Conservation (phyloP, 2,888 invertebrate species). For the Cacoxenus indagator region DNA sequence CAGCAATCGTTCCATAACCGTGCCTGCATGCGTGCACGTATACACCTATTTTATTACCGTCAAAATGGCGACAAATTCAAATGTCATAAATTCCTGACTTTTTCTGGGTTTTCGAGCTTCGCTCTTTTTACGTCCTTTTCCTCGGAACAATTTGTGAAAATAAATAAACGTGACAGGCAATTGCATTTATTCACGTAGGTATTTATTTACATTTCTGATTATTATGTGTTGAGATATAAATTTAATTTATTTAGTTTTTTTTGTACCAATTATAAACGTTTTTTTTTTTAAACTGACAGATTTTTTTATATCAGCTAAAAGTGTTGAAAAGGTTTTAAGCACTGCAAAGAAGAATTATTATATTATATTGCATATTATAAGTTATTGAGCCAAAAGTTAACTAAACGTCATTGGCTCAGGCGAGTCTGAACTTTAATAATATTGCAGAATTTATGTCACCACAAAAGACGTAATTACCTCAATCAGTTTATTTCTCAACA, state of each 20-base stretch:
- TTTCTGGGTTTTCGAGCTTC: background rate
- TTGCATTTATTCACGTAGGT: slow-evolving; percentile 8
- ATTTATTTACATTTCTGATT: slow-evolving; percentile 52
- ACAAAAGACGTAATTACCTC: no score
- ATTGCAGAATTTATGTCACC: no score
- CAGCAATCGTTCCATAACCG: background rate
- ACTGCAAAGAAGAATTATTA: background rate
- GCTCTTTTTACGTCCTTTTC: background rate
- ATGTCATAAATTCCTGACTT: slow-evolving; percentile 19
- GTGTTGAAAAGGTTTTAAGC: no score
- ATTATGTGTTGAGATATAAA: slow-evolving; percentile 50
- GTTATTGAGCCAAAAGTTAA: no score
- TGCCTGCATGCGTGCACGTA: slow-evolving; percentile 5
- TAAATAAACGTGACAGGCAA: background rate
- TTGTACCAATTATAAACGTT: background rate
- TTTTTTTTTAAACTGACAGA: background rate
- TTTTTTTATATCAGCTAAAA: no score
- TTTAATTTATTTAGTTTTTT: slow-evolving; percentile 52
- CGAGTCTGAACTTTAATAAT: no score
- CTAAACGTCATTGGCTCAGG: no score
- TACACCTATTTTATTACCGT: slow-evolving; percentile 23
- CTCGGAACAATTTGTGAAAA: slow-evolving; percentile 3
- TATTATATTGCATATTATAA: background rate
- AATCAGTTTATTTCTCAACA: no score
- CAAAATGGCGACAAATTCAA: slow-evolving; percentile 32